phyloP scores from a whole-genome alignment of 2,888 invertebrate species.

The Andrena chrysosceles region DNA sequence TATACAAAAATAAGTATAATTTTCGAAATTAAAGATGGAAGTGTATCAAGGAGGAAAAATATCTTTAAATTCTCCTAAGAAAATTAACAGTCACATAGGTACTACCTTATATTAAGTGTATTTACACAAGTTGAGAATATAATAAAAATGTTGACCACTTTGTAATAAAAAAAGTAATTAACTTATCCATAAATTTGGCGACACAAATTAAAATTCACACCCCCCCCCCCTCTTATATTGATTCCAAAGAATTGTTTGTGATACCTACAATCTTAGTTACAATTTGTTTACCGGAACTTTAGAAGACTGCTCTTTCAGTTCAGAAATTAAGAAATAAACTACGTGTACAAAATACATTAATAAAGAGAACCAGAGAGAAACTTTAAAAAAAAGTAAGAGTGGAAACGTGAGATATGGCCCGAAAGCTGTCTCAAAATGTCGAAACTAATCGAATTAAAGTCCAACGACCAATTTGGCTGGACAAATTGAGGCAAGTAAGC shows the following conservation, averaged over 20 bases:
- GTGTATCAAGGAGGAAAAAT: too few relatives aligned
- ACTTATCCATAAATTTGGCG: not conserved
- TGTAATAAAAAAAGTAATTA: not conserved
- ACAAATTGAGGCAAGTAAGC: constrained; percentile 18
- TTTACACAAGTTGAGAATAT: too few relatives aligned
- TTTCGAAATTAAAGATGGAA: too few relatives aligned
- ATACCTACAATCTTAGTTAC: too few relatives aligned
- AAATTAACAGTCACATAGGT: too few relatives aligned
- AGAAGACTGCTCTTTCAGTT: too few relatives aligned
- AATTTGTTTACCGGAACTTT: too few relatives aligned
- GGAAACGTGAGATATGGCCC: not conserved
- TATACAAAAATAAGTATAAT: too few relatives aligned
- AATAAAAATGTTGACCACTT: not conserved
- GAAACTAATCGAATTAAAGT: constrained; percentile 29
- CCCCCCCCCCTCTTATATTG: not conserved
- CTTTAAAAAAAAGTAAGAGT: not conserved
- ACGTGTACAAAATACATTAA: not conserved
- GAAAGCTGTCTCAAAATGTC: not conserved
- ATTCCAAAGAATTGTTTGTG: too few relatives aligned
- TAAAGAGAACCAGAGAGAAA: not conserved
- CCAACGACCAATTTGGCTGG: constrained; percentile 18
- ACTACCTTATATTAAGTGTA: too few relatives aligned
- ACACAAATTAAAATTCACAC: not conserved
- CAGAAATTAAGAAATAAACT: not conserved
- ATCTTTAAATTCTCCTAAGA: too few relatives aligned